phyloP scores from a whole-genome alignment of 2,797 vertebrate species.

The Antennarius maculatus region DNA sequence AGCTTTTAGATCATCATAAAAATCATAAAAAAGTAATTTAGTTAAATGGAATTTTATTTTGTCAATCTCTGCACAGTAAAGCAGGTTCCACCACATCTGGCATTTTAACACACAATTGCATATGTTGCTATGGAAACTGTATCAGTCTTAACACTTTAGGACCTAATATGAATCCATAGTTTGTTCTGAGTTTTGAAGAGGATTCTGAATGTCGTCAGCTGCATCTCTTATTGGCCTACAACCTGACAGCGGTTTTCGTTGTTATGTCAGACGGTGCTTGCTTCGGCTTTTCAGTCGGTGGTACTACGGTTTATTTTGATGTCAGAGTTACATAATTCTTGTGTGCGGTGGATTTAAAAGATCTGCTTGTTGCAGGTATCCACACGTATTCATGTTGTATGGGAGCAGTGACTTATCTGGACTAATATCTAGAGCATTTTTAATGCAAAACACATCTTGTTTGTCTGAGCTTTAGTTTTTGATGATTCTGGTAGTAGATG shows the following conservation, averaged over 20 bases:
- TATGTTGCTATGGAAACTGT: conserved; percentile 7
- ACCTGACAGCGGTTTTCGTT: conserved; percentile 10
- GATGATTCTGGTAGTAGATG: conserved; percentile 1
- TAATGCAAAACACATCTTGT: conserved; percentile 13
- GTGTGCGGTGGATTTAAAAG: conserved; percentile 40
- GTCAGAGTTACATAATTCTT: conserved; percentile 15
- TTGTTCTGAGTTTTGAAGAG: neutral
- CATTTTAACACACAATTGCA: conserved; percentile 6
- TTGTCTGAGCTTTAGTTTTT: conserved; percentile 20
- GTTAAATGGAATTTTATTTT: conserved; percentile 8
- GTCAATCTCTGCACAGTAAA: conserved; percentile 14
- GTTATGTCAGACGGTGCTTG: neutral
- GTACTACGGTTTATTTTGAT: conserved; percentile 10
- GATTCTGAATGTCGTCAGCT: conserved; percentile 19
- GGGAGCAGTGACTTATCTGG: conserved; percentile 21
- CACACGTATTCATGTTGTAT: conserved; percentile 16
- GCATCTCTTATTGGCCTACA: neutral
- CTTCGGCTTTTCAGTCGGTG: conserved; percentile 4
- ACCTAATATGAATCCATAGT: neutral
- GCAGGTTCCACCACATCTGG: conserved; percentile 3
- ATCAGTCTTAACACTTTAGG: conserved; percentile 31
- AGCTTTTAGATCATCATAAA: conserved; percentile 25
- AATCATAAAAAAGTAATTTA: conserved; percentile 8
- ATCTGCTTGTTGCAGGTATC: conserved; percentile 33
- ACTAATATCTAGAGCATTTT: conserved; percentile 2